Conservation (phyloP, 64 coral and sea anemone species). For the Actinia equina region DNA sequence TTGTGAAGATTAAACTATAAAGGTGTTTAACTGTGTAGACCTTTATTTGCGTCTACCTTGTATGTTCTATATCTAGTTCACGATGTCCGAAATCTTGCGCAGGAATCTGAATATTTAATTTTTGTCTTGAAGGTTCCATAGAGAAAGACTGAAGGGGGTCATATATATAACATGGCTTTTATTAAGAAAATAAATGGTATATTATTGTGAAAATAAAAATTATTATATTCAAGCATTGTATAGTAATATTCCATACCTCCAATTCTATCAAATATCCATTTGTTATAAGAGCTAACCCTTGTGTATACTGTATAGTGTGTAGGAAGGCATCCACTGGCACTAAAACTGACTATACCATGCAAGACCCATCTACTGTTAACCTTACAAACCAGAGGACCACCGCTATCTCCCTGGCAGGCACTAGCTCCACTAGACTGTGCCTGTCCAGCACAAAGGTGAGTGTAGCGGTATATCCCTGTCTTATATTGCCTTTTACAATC, state of each 20-base stretch:
- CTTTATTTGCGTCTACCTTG: too few species aligned
- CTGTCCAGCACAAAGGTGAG: conserved; percentile 65
- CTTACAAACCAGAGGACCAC: conserved; percentile 62
- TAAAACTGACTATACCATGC: conserved; percentile 52
- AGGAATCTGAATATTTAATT: too few species aligned
- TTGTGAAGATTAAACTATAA: too few species aligned
- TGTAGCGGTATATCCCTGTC: conserved; percentile 8
- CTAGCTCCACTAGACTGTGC: conserved; percentile 21
- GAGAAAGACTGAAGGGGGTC: too few species aligned
- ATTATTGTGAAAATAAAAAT: too few species aligned
- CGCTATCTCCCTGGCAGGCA: conserved; percentile 70
- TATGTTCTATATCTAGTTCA: too few species aligned
- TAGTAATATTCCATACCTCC: not conserved
- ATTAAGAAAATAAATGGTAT: too few species aligned
- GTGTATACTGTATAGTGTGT: conserved; percentile 54
- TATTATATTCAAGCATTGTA: too few species aligned
- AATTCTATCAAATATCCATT: conserved; percentile 36
- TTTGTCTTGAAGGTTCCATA: too few species aligned
- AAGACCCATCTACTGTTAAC: conserved; percentile 39
- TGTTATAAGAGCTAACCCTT: conserved; percentile 38
- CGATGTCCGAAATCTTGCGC: too few species aligned
- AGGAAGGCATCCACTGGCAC: conserved; percentile 19
- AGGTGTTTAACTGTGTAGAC: too few species aligned
- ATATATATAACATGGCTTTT: too few species aligned
- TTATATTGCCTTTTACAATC: conserved; percentile 48